phyloP scores from a whole-genome alignment of 2,113 vertebrate species.

The Pomatostomus ruficeps region DNA sequence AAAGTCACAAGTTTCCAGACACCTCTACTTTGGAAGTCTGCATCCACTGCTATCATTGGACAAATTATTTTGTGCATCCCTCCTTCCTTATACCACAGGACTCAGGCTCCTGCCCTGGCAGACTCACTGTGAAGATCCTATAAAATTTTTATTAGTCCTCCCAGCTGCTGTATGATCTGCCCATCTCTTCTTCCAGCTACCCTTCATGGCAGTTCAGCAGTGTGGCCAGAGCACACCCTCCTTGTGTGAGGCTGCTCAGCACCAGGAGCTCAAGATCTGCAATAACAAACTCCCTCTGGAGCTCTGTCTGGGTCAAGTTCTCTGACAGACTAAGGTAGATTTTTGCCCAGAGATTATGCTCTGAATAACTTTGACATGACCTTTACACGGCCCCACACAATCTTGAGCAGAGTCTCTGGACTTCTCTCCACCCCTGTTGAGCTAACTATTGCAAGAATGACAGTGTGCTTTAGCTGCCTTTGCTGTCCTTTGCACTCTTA shows the following conservation, averaged over 20 bases:
- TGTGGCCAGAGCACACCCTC: neutral
- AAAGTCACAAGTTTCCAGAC: neutral
- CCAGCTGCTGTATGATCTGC: neutral
- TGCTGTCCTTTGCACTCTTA: neutral
- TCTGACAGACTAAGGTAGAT: neutral
- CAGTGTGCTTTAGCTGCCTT: neutral
- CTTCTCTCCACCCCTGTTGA: neutral
- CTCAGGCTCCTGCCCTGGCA: neutral
- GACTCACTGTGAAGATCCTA: neutral
- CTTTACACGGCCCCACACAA: neutral
- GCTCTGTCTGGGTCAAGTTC: neutral
- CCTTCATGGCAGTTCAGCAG: neutral
- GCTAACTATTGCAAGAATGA: neutral
- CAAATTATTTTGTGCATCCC: neutral
- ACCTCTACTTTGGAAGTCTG: neutral
- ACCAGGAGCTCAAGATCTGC: neutral
- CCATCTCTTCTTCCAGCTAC: neutral
- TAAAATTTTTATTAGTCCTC: neutral
- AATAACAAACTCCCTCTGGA: neutral
- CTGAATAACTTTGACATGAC: neutral
- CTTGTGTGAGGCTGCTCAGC: neutral
- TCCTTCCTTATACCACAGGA: neutral
- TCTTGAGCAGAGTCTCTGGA: neutral
- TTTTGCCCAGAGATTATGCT: neutral
- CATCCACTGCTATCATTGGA: neutral